Percentiles rank a stretch among this genome's conserved stretches.
Evolutionary conservation across 2,888 invertebrate genomes (phyloP).

Genomic region (Parochlus steinenii): DNA sequence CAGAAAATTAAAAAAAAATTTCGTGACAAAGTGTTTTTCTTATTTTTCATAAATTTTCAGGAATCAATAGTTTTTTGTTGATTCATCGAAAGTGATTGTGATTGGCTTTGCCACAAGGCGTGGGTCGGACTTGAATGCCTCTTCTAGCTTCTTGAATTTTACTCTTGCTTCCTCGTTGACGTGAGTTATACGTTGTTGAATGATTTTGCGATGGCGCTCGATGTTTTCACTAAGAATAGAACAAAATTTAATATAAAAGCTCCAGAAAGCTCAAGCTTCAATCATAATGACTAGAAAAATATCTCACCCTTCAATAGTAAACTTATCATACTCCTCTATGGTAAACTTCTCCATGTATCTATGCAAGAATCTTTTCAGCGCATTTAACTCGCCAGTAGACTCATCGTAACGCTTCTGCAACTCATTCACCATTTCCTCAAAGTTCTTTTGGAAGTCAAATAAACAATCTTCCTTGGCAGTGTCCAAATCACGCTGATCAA

Average conservation of each 20-base stretch:
- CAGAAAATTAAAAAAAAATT: too few relatives aligned
- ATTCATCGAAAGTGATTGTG: too few relatives aligned
- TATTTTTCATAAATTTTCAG: too few relatives aligned
- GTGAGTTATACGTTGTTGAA: conserved; percentile 25
- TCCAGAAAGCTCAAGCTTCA: neutral
- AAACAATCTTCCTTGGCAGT: conserved; percentile 34
- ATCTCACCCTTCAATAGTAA: conserved; percentile 10
- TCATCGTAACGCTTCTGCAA: conserved; percentile 49
- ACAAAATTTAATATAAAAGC: neutral
- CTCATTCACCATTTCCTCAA: conserved; percentile 42
- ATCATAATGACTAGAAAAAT: neutral
- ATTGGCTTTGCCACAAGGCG: too few relatives aligned
- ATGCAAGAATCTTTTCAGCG: conserved; percentile 8
- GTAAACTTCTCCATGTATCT: conserved; percentile 12
- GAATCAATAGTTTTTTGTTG: too few relatives aligned
- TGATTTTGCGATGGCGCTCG: conserved; percentile 26
- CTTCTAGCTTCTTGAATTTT: conserved; percentile 26
- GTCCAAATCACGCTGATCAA: conserved; percentile 7
- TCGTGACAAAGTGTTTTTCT: too few relatives aligned
- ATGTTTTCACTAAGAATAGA: conserved; percentile 17
- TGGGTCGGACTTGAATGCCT: conserved; percentile 21
- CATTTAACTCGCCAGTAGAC: conserved; percentile 20
- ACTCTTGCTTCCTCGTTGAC: conserved; percentile 27
- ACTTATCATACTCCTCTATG: conserved; percentile 10
- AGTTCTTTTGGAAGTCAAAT: conserved; percentile 45